phyloP scores from a whole-genome alignment of 2,888 invertebrate genomes.

The Oligia fasciuncula region DNA sequence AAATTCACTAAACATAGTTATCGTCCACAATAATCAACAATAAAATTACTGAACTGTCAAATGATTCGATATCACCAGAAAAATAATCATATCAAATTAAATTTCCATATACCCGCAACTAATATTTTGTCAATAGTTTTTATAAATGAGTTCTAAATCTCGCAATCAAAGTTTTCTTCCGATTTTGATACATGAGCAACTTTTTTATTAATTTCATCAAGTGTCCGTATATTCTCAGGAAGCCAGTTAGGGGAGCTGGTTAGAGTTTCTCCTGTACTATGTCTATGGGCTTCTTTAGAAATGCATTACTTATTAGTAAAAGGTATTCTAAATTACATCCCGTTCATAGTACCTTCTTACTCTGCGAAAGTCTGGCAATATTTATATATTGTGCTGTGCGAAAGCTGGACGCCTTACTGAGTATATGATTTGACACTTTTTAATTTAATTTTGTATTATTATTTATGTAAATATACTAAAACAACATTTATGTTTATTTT shows the following conservation, averaged over 20 bases:
- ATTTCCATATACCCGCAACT: slow-evolving; percentile 20
- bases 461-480: neutral
- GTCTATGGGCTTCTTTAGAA: slow-evolving; percentile 23
- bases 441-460: neutral
- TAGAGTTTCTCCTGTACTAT: slow-evolving; percentile 56
- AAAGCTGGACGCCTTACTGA: slow-evolving; percentile 63
- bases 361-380: slow-evolving; percentile 62
- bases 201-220: neutral
- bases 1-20: neutral
- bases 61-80: neutral
- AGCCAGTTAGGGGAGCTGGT: slow-evolving; percentile 69
- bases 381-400: slow-evolving; percentile 45
- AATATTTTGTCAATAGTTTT: neutral
- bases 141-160: slow-evolving; percentile 63
- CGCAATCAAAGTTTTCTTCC: slow-evolving; percentile 69
- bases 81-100: neutral
- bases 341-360: slow-evolving; percentile 33
- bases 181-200: slow-evolving; percentile 27
- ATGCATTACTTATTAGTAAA: slow-evolving; percentile 59
- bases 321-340: slow-evolving; percentile 38
- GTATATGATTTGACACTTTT: slow-evolving; percentile 71
- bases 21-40: neutral
- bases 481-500: neutral
- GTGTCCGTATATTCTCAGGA: slow-evolving; percentile 76
- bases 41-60: neutral